These are phyloP conservation scores for Semaprochilodus insignis DNA, from an alignment of 2,797 vertebrate species.

Conservation along the genomic window DNA sequence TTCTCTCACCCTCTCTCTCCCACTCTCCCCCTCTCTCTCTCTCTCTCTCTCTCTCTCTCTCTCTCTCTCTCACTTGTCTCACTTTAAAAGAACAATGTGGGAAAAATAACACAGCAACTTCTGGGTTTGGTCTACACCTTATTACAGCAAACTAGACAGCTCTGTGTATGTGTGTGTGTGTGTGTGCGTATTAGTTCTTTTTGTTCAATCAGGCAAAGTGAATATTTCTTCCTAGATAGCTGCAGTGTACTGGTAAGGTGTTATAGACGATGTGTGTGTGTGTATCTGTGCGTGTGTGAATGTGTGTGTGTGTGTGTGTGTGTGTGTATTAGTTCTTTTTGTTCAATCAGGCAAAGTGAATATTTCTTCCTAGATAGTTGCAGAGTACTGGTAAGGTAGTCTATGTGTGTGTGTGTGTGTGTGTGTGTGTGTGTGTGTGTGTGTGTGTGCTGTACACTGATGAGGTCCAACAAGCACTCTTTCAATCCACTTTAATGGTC, in stretches of 20 bases:
- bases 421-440: constrained; percentile 6
- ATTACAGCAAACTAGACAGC: constrained; percentile 34
- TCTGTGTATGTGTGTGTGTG: not conserved
- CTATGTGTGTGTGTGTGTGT: constrained; percentile 1
- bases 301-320: not conserved
- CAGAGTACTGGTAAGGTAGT: constrained; percentile 3
- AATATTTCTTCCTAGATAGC: constrained; percentile 22
- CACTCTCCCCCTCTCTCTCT: not conserved
- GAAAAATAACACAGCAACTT: constrained; percentile 17
- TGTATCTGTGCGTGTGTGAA: not conserved
- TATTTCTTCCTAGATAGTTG: constrained; percentile 11
- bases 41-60: not conserved
- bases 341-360: constrained; percentile 26
- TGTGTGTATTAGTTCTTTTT: constrained; percentile 20
- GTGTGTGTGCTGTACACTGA: constrained; percentile 10
- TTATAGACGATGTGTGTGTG: not conserved
- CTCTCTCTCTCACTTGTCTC: not conserved
- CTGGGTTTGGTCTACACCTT: constrained; percentile 15
- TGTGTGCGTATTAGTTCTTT: not conserved
- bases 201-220: constrained; percentile 24
- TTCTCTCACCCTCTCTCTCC: not conserved
- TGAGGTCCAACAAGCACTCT: constrained; percentile 34
- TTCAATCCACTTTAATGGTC: constrained; percentile 39
- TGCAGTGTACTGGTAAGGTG: constrained; percentile 5
- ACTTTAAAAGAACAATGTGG: not conserved